Percentiles rank a stretch among this genome's conserved stretches.
phyloP scores from a whole-genome alignment of 1,140 invertebrate species.

The Aricia agestis region DNA sequence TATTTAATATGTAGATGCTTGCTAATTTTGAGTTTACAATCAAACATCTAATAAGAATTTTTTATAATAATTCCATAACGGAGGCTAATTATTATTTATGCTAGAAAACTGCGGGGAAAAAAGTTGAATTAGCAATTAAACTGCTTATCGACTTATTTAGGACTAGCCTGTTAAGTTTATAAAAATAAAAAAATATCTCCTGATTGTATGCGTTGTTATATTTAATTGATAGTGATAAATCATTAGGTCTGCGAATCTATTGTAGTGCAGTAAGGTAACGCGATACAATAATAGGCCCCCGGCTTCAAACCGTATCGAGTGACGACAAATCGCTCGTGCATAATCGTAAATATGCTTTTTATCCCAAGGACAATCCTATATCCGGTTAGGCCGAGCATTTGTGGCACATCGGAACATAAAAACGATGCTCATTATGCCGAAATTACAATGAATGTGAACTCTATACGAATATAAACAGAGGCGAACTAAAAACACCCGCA shows the following conservation, averaged over 20 bases:
- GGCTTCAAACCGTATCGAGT: constrained; percentile 54
- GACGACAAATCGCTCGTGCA: constrained; percentile 72
- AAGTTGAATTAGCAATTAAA: too few species aligned
- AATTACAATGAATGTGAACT: constrained; percentile 36
- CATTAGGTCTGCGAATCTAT: background rate
- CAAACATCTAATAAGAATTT: too few species aligned
- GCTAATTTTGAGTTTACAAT: too few species aligned
- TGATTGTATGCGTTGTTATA: background rate
- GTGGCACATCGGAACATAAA: constrained; percentile 47
- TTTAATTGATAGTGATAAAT: background rate
- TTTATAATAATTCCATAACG: too few species aligned
- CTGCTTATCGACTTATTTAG: too few species aligned
- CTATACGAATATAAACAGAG: constrained; percentile 38
- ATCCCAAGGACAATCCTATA: constrained; percentile 51
- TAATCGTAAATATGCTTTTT: constrained; percentile 72
- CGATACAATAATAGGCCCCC: constrained; percentile 58
- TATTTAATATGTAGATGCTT: too few species aligned
- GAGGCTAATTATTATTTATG: too few species aligned
- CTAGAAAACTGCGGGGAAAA: too few species aligned
- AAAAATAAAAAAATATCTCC: too few species aligned
- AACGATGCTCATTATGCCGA: constrained; percentile 55
- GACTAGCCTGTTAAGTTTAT: too few species aligned
- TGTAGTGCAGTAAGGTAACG: constrained; percentile 35
- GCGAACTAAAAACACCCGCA: constrained; percentile 31
- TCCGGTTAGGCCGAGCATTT: constrained; percentile 60